These are phyloP conservation scores for Sesamia nonagrioides DNA, from an alignment of 1,140 invertebrate genomes.

Conservation along the genomic window DNA sequence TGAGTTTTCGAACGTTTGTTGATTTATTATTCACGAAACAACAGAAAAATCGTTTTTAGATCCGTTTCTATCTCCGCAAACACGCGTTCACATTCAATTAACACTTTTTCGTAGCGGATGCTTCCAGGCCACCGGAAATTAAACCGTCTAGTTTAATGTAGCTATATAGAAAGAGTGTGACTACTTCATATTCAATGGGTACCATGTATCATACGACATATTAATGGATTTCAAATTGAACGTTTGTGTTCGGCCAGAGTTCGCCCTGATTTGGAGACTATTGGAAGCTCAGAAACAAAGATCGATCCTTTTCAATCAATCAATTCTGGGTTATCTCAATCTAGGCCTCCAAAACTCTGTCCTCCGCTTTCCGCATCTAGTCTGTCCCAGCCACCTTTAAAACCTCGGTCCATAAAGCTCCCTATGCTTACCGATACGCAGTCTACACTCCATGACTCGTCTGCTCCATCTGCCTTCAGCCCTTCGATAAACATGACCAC, in stretches of 20 bases:
- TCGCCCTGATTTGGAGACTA: neutral
- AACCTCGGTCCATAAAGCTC: too few species aligned
- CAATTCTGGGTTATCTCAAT: too few species aligned
- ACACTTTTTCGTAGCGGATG: conserved; percentile 81
- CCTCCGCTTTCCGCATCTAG: too few species aligned
- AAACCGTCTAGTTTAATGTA: conserved; percentile 74
- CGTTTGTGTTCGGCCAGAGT: neutral
- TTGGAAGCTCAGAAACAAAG: neutral
- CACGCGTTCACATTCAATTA: conserved; percentile 75
- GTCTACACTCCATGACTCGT: too few species aligned
- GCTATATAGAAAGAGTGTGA: conserved; percentile 54
- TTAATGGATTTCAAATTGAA: conserved; percentile 5
- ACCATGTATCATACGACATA: conserved; percentile 15
- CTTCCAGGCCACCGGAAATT: conserved; percentile 78
- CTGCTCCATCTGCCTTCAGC: too few species aligned
- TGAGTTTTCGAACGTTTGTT: conserved; percentile 37
- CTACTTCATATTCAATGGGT: conserved; percentile 47
- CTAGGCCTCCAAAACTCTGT: too few species aligned
- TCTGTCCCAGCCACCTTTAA: too few species aligned
- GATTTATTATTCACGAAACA: conserved; percentile 48
- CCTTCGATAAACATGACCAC: too few species aligned
- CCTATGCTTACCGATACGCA: too few species aligned
- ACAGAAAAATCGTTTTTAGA: conserved; percentile 52
- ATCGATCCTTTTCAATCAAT: neutral
- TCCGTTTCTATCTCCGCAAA: conserved; percentile 67